Evolutionary conservation across 2,113 vertebrate genomes (phyloP).

Genomic region (Pseudopodoces humilis): DNA sequence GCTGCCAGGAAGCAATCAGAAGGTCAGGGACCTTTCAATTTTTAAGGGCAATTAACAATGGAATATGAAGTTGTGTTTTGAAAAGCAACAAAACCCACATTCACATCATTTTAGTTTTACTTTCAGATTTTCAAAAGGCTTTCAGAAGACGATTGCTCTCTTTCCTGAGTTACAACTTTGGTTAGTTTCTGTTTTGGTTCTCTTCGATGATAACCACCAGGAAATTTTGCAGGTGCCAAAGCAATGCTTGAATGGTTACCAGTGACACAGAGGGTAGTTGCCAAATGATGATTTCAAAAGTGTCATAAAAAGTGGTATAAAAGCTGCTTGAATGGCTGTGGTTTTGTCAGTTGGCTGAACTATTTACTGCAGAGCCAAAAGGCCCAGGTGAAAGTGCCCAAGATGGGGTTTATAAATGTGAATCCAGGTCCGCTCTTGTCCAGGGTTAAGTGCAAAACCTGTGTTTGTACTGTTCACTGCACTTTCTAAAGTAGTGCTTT

Average conservation of each 20-base stretch:
- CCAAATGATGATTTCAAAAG: not conserved
- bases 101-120: not conserved
- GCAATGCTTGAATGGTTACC: not conserved
- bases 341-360: not conserved
- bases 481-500: not conserved
- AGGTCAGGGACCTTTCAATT: not conserved
- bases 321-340: not conserved
- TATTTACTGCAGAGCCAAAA: not conserved
- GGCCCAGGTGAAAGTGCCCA: not conserved
- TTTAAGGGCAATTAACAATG: not conserved
- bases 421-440: not conserved
- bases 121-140: not conserved
- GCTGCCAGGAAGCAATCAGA: not conserved
- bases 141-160: accelerated
- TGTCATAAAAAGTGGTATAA: not conserved
- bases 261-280: not conserved
- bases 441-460: not conserved
- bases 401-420: not conserved
- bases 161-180: not conserved
- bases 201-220: not conserved
- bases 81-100: not conserved
- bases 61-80: not conserved
- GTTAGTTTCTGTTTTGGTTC: not conserved
- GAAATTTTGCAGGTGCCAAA: not conserved
- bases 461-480: accelerated